Evolutionary conservation across 2,113 vertebrate genomes (phyloP).

Genomic region (Hiodon alosoides): DNA sequence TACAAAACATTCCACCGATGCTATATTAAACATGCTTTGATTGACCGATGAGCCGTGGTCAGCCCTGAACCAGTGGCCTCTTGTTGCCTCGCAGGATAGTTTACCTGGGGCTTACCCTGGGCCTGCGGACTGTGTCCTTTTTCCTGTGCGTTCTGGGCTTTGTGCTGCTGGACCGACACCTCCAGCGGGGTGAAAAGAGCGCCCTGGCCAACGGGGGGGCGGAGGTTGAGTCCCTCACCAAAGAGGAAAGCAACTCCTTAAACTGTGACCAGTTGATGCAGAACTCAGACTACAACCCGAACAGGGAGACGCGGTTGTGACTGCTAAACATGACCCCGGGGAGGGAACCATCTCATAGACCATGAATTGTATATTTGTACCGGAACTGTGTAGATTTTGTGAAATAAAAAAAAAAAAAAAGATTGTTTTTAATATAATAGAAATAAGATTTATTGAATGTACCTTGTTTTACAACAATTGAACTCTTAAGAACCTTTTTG

Average conservation of each 20-base stretch:
- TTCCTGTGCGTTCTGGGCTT: slow-evolving; percentile 73
- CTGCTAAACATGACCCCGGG: slow-evolving; percentile 30
- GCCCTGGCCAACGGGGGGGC: slow-evolving; percentile 54
- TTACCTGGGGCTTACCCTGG: slow-evolving; percentile 78
- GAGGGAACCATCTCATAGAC: slow-evolving; percentile 40
- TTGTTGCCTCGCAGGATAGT: slow-evolving; percentile 62
- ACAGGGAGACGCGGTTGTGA: slow-evolving; percentile 78
- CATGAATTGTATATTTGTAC: slow-evolving; percentile 52
- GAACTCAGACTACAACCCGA: slow-evolving; percentile 58
- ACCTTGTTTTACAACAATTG: slow-evolving; percentile 24
- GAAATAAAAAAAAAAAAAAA: slow-evolving; percentile 27
- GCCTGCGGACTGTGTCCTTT: slow-evolving; percentile 71
- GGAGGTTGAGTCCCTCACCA: slow-evolving; percentile 56
- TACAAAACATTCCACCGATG: too few relatives aligned
- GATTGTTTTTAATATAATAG: slow-evolving; percentile 40
- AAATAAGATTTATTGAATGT: slow-evolving; percentile 48
- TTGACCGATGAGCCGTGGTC: too few relatives aligned
- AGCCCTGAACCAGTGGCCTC: too few relatives aligned
- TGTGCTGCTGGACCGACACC: slow-evolving; percentile 65
- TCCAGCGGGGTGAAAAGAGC: slow-evolving; percentile 49
- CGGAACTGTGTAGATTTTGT: slow-evolving; percentile 41
- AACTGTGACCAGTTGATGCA: slow-evolving; percentile 57
- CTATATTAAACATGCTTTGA: too few relatives aligned
- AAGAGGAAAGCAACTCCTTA: slow-evolving; percentile 58
- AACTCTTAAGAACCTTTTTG: slow-evolving; percentile 10